Evolutionary conservation across 2,888 invertebrate genomes (phyloP).

Genomic region (Scaptodrosophila latifasciaeformis): DNA sequence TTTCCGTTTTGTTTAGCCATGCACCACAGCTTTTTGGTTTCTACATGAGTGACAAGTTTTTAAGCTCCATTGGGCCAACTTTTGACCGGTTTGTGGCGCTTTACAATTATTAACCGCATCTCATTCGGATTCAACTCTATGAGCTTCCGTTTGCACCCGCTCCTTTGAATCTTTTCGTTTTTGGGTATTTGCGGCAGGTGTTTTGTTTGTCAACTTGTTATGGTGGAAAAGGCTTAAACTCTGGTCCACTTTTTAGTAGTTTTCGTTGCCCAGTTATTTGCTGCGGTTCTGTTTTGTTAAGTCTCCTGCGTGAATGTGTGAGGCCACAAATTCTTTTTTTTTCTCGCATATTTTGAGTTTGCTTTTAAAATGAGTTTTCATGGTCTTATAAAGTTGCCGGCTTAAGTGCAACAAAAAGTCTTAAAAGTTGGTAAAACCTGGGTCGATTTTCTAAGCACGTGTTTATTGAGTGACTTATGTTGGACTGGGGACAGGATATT

Average conservation of each 20-base stretch:
- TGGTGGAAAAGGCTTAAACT: constrained; percentile 48
- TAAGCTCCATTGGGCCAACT: constrained; percentile 27
- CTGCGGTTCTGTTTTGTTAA: constrained; percentile 37
- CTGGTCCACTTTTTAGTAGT: constrained; percentile 30
- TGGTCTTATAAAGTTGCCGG: constrained; percentile 24
- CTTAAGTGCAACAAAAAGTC: constrained; percentile 8
- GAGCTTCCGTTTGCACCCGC: not conserved
- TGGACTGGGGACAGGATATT: too few relatives aligned
- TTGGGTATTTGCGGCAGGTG: constrained; percentile 39
- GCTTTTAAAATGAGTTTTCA: not conserved
- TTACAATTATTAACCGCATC: constrained; percentile 62
- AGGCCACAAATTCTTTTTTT: too few relatives aligned
- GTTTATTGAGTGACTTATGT: too few relatives aligned
- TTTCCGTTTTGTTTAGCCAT: not conserved
- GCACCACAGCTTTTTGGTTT: not conserved
- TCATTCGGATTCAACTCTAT: constrained; percentile 28
- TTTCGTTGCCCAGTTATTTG: constrained; percentile 34
- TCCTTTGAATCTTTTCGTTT: not conserved
- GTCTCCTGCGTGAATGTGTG: too few relatives aligned
- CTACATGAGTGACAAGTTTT: constrained; percentile 54
- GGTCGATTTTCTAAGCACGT: too few relatives aligned
- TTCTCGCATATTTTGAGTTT: not conserved
- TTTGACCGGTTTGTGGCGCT: constrained; percentile 19
- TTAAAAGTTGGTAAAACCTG: too few relatives aligned
- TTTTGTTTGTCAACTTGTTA: constrained; percentile 42